phyloP scores from a whole-genome alignment of 1,140 invertebrate species.

The Marisa cornuarietis region DNA sequence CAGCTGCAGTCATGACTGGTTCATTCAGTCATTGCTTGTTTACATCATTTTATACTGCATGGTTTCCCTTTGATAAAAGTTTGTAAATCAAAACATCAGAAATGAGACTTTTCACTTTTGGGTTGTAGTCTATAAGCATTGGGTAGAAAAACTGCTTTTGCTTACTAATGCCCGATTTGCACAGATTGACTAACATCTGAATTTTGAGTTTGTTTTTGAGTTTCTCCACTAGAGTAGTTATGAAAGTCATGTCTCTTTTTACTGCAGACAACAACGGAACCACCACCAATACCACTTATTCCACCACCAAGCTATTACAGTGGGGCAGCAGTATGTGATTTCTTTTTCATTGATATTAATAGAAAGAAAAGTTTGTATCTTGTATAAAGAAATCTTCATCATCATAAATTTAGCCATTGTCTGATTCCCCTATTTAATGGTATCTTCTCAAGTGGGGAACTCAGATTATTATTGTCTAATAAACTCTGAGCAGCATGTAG shows the following conservation, averaged over 20 bases:
- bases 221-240: neutral
- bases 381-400: neutral
- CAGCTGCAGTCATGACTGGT: conserved; percentile 4
- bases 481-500: too few relatives aligned
- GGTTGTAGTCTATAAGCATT: neutral
- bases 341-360: neutral
- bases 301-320: conserved; percentile 26
- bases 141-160: neutral
- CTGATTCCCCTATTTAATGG: neutral
- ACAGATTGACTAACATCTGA: neutral
- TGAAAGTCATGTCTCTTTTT: conserved; percentile 1
- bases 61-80: neutral
- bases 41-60: neutral
- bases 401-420: neutral
- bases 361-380: neutral
- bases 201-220: neutral
- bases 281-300: conserved; percentile 24
- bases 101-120: conserved; percentile 2
- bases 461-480: too few relatives aligned
- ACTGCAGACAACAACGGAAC: conserved; percentile 35
- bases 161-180: neutral
- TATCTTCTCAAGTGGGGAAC: neutral
- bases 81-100: neutral
- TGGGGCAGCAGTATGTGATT: conserved; percentile 17
- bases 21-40: neutral